Conservation (phyloP, 1,140 invertebrate species). For the Anthonomus grandis region DNA sequence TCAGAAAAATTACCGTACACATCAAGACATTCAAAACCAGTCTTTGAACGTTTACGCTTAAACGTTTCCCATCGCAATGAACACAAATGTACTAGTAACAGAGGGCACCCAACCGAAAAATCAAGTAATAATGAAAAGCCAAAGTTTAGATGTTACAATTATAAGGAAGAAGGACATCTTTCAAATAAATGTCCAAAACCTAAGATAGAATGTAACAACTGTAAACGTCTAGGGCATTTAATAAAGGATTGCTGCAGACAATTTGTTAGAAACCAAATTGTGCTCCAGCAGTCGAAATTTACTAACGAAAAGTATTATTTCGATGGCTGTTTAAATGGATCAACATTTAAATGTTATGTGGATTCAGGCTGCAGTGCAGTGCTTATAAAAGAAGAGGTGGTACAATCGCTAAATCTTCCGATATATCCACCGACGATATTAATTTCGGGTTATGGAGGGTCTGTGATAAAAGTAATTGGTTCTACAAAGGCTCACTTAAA, state of each 20-base stretch:
- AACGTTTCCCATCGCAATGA: too few relatives aligned
- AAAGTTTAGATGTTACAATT: constrained; percentile 4
- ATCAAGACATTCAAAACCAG: too few relatives aligned
- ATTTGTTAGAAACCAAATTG: background rate
- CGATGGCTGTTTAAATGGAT: constrained; percentile 3
- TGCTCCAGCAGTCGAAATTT: background rate
- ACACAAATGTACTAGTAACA: too few relatives aligned
- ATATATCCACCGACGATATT: background rate
- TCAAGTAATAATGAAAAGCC: background rate
- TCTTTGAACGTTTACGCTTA: too few relatives aligned
- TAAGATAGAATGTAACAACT: constrained; percentile 1
- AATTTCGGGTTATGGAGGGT: constrained; percentile 8
- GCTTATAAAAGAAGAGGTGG: constrained; percentile 1
- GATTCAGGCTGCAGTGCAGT: constrained; percentile 12
- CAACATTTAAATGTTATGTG: background rate
- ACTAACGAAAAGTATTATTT: background rate
- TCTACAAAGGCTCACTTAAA: background rate
- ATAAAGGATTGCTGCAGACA: background rate
- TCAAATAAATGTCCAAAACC: constrained; percentile 8
- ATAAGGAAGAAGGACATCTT: background rate
- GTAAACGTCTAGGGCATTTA: constrained; percentile 8
- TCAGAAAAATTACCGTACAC: constrained; percentile 1
- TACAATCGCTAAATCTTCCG: background rate
- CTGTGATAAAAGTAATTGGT: background rate
- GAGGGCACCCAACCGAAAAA: too few relatives aligned